phyloP scores from a whole-genome alignment of 2,888 invertebrate species.

The Ceratothoa steindachneri region DNA sequence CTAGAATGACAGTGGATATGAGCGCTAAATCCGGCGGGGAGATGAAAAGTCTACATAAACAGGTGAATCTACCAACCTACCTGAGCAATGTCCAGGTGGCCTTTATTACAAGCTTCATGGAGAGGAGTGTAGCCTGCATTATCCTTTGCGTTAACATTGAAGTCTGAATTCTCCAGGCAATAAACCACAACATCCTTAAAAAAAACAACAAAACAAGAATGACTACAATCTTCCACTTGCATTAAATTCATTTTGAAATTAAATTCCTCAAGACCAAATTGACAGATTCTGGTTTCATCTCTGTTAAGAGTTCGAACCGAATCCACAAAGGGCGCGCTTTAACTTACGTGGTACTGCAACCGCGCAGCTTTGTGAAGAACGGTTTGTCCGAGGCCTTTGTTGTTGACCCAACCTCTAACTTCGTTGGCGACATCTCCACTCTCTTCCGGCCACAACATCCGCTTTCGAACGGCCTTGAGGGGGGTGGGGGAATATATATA shows the following conservation, averaged over 20 bases:
- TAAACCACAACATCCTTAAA: constrained; percentile 80
- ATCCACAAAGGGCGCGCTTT: too few relatives aligned
- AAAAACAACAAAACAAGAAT: background rate
- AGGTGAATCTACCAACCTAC: too few relatives aligned
- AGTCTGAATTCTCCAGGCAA: constrained; percentile 78
- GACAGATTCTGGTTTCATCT: too few relatives aligned
- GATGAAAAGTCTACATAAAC: too few relatives aligned
- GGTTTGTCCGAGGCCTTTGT: constrained; percentile 91
- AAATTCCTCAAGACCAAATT: too few relatives aligned
- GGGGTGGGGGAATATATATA: background rate
- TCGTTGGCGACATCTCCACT: constrained; percentile 43
- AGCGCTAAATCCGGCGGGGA: too few relatives aligned
- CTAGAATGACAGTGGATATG: too few relatives aligned
- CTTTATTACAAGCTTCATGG: constrained; percentile 85
- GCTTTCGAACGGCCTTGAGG: constrained; percentile 39
- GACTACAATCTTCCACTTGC: too few relatives aligned
- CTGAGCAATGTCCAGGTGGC: constrained; percentile 79
- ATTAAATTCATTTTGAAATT: too few relatives aligned
- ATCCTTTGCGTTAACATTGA: constrained; percentile 56
- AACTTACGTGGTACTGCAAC: constrained; percentile 77
- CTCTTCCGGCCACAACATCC: constrained; percentile 45
- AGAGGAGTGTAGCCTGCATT: constrained; percentile 68
- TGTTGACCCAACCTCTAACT: constrained; percentile 68
- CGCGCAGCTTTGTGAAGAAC: constrained; percentile 85
- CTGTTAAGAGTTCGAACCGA: too few relatives aligned